phyloP scores from a whole-genome alignment of 2,113 vertebrate species.

The Eulacestoma nigropectus region DNA sequence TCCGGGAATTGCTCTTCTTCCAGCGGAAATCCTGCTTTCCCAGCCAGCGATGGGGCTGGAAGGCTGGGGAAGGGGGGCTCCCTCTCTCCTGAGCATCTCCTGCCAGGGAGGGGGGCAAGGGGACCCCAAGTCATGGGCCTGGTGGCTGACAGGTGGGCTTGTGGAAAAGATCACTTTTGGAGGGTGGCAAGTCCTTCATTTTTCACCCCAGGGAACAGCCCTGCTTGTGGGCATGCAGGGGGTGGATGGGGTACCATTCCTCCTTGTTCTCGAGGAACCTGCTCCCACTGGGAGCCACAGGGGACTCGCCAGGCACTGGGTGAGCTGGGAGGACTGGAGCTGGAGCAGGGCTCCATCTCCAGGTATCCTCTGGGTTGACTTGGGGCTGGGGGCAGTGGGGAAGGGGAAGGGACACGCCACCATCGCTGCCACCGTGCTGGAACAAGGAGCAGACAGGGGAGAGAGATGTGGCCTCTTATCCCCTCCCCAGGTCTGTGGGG shows the following conservation, averaged over 20 bases:
- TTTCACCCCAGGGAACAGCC: no score
- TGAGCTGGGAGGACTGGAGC: background rate
- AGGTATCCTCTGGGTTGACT: background rate
- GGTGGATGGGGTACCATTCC: background rate
- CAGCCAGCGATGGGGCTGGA: background rate
- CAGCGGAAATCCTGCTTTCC: conserved; percentile 62
- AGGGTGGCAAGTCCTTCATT: background rate
- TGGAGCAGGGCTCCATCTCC: background rate
- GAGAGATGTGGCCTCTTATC: background rate
- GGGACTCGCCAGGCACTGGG: background rate
- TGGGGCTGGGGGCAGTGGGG: rapidly evolving
- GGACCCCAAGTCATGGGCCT: background rate
- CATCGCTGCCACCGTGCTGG: background rate
- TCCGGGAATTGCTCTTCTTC: conserved; percentile 65
- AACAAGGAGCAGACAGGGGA: background rate
- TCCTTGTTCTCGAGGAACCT: background rate
- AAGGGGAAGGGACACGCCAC: background rate
- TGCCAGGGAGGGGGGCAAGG: background rate
- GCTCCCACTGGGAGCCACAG: background rate
- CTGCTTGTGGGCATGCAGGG: background rate
- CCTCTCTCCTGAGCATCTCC: background rate
- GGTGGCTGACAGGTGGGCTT: background rate
- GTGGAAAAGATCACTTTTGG: background rate
- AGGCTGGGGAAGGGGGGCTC: background rate
- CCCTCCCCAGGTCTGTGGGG: background rate